Evolutionary conservation across 2,888 invertebrate species (phyloP).

Genomic region (Salpingus planirostris): DNA sequence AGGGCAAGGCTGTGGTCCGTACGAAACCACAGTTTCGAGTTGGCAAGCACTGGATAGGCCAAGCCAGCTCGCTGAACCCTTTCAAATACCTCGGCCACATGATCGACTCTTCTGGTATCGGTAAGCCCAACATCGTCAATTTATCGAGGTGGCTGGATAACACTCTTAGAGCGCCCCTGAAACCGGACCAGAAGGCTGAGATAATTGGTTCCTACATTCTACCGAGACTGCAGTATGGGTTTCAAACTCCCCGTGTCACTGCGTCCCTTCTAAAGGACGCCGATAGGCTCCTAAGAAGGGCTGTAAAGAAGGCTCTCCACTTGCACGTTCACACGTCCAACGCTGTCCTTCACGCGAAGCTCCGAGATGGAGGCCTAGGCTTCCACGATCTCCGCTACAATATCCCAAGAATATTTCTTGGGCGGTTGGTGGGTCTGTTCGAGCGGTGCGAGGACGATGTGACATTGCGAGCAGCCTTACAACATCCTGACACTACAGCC

Average conservation of each 20-base stretch:
- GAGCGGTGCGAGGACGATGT: slow-evolving; percentile 7
- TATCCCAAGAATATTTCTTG: slow-evolving; percentile 13
- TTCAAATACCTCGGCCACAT: slow-evolving; percentile 18
- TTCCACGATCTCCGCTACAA: slow-evolving; percentile 14
- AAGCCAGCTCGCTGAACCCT: slow-evolving; percentile 2
- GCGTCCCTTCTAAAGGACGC: no score
- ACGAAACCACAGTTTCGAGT: no score
- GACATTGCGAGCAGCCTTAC: slow-evolving; percentile 5
- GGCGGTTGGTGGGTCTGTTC: slow-evolving; percentile 5
- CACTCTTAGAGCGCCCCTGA: slow-evolving; percentile 29
- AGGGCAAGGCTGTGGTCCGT: no score
- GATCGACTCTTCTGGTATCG: slow-evolving; percentile 9
- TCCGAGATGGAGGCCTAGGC: slow-evolving; percentile 24
- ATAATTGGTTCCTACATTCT: slow-evolving; percentile 29
- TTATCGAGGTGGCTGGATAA: slow-evolving; percentile 21
- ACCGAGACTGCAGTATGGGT: slow-evolving; percentile 29
- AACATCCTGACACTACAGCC: neutral
- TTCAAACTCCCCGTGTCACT: slow-evolving; percentile 27
- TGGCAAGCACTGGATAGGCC: slow-evolving; percentile 1
- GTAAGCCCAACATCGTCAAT: slow-evolving; percentile 10
- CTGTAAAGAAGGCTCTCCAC: neutral
- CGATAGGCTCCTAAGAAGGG: slow-evolving; percentile 3
- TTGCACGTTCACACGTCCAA: slow-evolving; percentile 5
- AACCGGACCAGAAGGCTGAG: slow-evolving; percentile 35
- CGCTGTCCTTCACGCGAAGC: slow-evolving; percentile 1